Evolutionary conservation across 1,140 invertebrate species (phyloP).

Genomic region (Cardiocondyla obscurior): DNA sequence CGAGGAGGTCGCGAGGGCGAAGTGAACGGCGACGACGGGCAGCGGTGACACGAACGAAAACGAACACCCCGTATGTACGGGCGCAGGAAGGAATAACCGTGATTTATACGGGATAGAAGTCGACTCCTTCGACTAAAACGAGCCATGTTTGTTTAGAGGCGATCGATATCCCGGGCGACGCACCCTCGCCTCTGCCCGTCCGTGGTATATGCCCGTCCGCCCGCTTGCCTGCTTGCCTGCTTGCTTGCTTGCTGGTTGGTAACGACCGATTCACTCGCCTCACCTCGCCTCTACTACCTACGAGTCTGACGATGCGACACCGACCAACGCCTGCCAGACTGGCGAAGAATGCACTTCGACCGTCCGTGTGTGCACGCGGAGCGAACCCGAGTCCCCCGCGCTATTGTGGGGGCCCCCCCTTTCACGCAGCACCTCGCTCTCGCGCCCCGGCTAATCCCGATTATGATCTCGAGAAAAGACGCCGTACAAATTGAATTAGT

Average conservation of each 20-base stretch:
- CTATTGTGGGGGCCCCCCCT: neutral
- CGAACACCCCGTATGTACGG: slow-evolving; percentile 49
- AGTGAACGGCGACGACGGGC: neutral
- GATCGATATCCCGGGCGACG: slow-evolving; percentile 59
- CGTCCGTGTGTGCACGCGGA: neutral
- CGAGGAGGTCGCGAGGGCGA: neutral
- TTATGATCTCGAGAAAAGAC: slow-evolving; percentile 54
- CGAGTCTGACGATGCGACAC: slow-evolving; percentile 44
- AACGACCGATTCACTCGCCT: slow-evolving; percentile 51
- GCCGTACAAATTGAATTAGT: slow-evolving; percentile 53
- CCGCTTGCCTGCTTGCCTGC: slow-evolving; percentile 7
- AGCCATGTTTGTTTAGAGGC: slow-evolving; percentile 62
- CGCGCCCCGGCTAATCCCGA: slow-evolving; percentile 34
- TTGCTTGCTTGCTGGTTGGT: slow-evolving; percentile 41
- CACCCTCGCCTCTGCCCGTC: slow-evolving; percentile 54
- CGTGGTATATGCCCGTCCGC: slow-evolving; percentile 41
- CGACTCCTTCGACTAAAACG: slow-evolving; percentile 56
- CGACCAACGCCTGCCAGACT: slow-evolving; percentile 34
- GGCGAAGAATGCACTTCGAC: slow-evolving; percentile 43
- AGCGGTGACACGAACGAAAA: slow-evolving; percentile 2
- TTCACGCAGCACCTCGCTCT: slow-evolving; percentile 7
- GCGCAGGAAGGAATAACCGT: slow-evolving; percentile 45
- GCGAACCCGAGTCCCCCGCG: neutral
- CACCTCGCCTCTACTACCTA: slow-evolving; percentile 23
- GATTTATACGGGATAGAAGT: slow-evolving; percentile 48